Evolutionary conservation across 37 sponge, comb jelly and placozoan species (phyloP).

Genomic region (Spongilla lacustris): DNA sequence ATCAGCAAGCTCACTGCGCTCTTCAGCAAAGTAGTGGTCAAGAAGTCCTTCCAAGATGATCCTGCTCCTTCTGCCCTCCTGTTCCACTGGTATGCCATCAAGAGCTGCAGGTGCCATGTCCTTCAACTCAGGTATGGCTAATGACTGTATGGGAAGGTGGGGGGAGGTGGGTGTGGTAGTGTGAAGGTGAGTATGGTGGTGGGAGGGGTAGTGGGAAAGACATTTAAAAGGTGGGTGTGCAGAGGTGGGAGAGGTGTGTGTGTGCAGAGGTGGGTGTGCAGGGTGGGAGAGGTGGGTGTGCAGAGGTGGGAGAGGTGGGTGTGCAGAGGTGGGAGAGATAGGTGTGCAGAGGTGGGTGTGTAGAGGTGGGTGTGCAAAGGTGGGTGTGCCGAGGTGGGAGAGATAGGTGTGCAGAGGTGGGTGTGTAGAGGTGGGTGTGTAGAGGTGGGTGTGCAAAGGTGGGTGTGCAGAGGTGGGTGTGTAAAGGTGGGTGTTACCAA

Average conservation of each 20-base stretch:
- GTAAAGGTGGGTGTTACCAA: not conserved
- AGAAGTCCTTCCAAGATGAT: constrained; percentile 37
- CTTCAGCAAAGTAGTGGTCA: constrained; percentile 60
- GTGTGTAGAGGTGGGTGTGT: no score
- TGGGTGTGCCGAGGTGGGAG: not conserved
- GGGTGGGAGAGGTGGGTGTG: no score
- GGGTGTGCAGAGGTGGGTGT: not conserved
- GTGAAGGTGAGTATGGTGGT: not conserved
- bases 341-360: no score
- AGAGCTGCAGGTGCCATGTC: not conserved
- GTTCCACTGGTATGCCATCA: not conserved
- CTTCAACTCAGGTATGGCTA: not conserved
- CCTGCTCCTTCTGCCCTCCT: not conserved
- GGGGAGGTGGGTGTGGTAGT: not conserved
- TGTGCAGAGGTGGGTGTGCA: not conserved
- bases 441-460: not conserved
- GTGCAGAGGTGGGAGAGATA: no score
- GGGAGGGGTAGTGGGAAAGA: not conserved
- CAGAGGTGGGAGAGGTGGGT: no score
- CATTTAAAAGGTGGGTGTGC: not conserved
- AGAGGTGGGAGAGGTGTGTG: not conserved
- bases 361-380: not conserved
- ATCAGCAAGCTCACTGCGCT: constrained; percentile 10
- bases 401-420: not conserved
- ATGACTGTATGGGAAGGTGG: not conserved